Evolutionary conservation across 2,888 invertebrate species (phyloP), one percentile per base, ranked within the genome.

Genomic region (Lasiommata megera): DNA sequence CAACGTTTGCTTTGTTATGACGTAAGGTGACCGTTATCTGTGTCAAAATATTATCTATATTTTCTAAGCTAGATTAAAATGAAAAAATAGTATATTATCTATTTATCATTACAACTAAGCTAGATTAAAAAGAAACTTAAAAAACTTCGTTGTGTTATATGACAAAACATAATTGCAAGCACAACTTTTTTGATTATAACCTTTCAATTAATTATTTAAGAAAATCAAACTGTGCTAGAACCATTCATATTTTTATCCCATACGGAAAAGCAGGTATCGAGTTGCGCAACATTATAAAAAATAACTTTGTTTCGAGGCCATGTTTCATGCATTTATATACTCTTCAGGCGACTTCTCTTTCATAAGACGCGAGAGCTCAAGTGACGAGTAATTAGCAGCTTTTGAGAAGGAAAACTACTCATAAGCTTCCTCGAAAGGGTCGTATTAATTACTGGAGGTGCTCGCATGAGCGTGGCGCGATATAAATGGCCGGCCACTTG

Each of bases 381-480:
- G 72, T 80, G 75, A 76, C 79, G 74, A 75, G 82, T 87, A 88
- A 89, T 89, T 89, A 88, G 88, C 86, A 86, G 78, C 72, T 79
- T 82, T 83, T 83, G 82, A 79, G 77, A 86, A 87, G 84, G 80
- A 88, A 88, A 86, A 85, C 88, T 88, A 89, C 88, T 89, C 88
- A 88, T 89, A 85, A 88, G 88, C 88, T 88, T 89, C 74, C 88
- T 88, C 85, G 81, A 83, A 76, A 85, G 84, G 84, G 84, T 80
- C 73, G 80, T 83, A 82, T 87, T 89, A 90, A 90, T 90, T 90
- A 88, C 86, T 82, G 79, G 84, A 84, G 86, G 82, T 81, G 84
- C 80, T 86, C 76, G 72, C 75, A 79, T 77, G 82, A 83, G 84
- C 80, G 81, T 74, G 68, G 79, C 68, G 75, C 77, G 77, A 76